phyloP scores from a whole-genome alignment of 2,113 vertebrate species.

The Callipepla squamata region DNA sequence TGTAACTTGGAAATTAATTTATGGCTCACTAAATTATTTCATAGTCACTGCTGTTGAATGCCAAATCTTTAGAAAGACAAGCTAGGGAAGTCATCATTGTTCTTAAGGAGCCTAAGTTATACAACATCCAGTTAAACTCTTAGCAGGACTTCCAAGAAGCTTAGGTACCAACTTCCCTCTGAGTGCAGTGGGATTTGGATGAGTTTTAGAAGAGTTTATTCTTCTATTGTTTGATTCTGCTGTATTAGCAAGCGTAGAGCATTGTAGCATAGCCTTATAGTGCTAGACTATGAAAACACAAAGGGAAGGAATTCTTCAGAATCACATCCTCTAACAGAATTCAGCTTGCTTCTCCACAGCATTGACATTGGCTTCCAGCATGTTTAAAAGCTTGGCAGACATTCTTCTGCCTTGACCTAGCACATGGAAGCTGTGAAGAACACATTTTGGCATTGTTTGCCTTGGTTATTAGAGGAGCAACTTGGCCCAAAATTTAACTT shows the following conservation, averaged over 20 bases:
- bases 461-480: neutral
- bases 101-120: neutral
- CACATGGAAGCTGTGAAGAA: neutral
- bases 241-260: neutral
- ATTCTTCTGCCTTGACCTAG: neutral
- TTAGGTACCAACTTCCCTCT: neutral
- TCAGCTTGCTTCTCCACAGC: neutral
- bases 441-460: neutral
- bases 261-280: neutral
- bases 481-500: conserved; percentile 25
- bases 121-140: neutral
- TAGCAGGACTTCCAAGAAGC: conserved; percentile 45
- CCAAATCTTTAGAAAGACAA: conserved; percentile 5
- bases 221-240: neutral
- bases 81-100: neutral
- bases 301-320: neutral
- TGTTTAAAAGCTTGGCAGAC: neutral
- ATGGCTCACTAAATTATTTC: neutral
- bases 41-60: neutral
- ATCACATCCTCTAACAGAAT: neutral
- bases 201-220: conserved; percentile 20
- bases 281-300: neutral
- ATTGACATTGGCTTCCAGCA: neutral
- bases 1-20: conserved; percentile 27
- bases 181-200: neutral